These are phyloP conservation scores for Setipinna tenuifilis DNA, from an alignment of 2,797 vertebrate species.

Conservation along the genomic window DNA sequence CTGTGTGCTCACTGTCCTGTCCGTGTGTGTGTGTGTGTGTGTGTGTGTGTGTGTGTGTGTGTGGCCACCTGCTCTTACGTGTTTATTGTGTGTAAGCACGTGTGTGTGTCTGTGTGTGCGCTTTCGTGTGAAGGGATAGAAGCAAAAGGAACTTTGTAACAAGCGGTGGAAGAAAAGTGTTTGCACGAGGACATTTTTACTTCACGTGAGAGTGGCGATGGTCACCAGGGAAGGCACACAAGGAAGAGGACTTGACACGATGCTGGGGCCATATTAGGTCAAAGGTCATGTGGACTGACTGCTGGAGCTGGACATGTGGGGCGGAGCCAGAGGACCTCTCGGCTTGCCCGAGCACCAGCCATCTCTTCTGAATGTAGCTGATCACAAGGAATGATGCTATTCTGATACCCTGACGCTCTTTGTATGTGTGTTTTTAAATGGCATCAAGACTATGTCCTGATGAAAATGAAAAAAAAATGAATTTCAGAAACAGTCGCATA, in stretches of 20 bases:
- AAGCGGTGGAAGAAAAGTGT: conserved; percentile 1
- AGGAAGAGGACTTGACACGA: not conserved
- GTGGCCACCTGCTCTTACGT: not conserved
- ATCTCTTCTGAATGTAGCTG: conserved; percentile 45
- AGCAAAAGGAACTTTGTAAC: not conserved
- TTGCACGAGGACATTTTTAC: conserved; percentile 8
- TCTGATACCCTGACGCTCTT: conserved; percentile 27
- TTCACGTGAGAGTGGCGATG: not conserved
- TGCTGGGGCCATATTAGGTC: not conserved
- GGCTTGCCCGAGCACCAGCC: not conserved
- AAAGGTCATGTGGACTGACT: not conserved
- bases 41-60: not conserved
- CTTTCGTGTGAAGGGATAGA: not conserved
- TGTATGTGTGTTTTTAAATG: conserved; percentile 47
- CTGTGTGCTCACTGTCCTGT: conserved; percentile 12
- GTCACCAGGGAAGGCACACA: conserved; percentile 6
- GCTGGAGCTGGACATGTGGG: not conserved
- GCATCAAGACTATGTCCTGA: conserved; percentile 53
- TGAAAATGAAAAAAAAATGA: conserved; percentile 48
- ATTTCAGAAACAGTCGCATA: conserved; percentile 70
- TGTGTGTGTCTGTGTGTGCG: not conserved
- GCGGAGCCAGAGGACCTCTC: not conserved
- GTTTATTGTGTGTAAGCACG: not conserved
- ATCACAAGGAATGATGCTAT: conserved; percentile 20
- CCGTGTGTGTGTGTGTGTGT: not conserved